phyloP scores from a whole-genome alignment of 2,113 vertebrate genomes.

The Calidris pygmaea region DNA sequence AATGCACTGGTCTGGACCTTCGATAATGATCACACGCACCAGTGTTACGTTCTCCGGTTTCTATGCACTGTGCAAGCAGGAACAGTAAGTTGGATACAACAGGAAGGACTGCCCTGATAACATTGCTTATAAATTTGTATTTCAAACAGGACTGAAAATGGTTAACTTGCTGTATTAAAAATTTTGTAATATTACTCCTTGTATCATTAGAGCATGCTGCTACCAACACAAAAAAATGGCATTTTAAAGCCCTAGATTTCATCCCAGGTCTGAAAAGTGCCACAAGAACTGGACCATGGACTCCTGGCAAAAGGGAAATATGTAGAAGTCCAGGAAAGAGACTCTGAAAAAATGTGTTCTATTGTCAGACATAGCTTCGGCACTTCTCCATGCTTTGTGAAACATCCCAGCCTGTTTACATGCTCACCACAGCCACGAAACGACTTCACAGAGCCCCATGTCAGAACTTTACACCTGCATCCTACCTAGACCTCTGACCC shows the following conservation, averaged over 20 bases:
- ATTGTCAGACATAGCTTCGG: background rate
- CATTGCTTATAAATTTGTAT: background rate
- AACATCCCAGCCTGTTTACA: background rate
- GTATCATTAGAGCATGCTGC: background rate
- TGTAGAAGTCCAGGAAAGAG: background rate
- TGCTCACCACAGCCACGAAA: background rate
- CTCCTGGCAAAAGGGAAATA: background rate
- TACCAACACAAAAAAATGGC: background rate
- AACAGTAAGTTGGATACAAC: background rate
- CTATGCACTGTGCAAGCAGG: background rate
- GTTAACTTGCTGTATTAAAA: background rate
- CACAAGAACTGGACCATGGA: background rate
- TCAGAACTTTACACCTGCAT: background rate
- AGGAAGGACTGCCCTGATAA: background rate
- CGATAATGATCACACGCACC: fast-evolving
- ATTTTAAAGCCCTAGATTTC: background rate
- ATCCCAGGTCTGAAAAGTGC: background rate
- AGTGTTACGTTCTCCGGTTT: background rate
- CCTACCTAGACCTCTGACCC: background rate
- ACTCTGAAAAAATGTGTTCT: background rate
- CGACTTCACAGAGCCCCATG: background rate
- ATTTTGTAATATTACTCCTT: background rate
- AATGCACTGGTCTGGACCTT: background rate
- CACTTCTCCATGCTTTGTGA: background rate
- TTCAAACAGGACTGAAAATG: background rate